phyloP scores from a whole-genome alignment of 1,140 invertebrate genomes.

The Meteorus sp. region DNA sequence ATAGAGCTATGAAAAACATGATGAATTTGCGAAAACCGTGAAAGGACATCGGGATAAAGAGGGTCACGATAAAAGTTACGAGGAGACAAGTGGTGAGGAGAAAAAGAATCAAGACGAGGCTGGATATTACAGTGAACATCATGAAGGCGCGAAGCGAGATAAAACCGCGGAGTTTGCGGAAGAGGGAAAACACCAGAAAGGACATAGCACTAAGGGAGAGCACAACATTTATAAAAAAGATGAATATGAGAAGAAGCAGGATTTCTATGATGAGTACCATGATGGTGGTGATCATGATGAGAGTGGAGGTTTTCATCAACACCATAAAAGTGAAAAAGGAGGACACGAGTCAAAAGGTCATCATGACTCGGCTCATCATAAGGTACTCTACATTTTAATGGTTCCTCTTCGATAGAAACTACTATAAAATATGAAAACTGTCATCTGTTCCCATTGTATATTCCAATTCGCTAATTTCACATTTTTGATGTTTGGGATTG shows the following conservation, averaged over 20 bases:
- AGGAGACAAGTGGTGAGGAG: conserved; percentile 44
- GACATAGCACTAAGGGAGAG: conserved; percentile 71
- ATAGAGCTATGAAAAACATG: conserved; percentile 49
- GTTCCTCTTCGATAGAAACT: no score
- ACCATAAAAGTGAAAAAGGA: conserved; percentile 62
- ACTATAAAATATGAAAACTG: no score
- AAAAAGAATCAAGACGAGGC: conserved; percentile 49
- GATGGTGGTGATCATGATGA: conserved; percentile 68
- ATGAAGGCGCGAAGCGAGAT: conserved; percentile 47
- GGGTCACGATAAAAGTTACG: conserved; percentile 45
- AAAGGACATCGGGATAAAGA: conserved; percentile 52
- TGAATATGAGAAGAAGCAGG: conserved; percentile 72
- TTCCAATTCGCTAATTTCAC: neutral
- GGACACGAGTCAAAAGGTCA: conserved; percentile 54
- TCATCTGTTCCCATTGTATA: no score
- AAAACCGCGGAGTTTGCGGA: conserved; percentile 60
- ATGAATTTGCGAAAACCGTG: conserved; percentile 48
- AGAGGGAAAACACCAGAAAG: conserved; percentile 69
- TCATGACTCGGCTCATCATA: conserved; percentile 55
- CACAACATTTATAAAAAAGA: conserved; percentile 75
- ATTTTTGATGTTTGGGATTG: neutral
- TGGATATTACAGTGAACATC: conserved; percentile 49
- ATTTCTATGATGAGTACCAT: conserved; percentile 73
- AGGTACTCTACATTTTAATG: no score
- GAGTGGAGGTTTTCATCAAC: conserved; percentile 63